phyloP scores from a whole-genome alignment of 2,888 invertebrate species.

The Aethes cnicana region DNA sequence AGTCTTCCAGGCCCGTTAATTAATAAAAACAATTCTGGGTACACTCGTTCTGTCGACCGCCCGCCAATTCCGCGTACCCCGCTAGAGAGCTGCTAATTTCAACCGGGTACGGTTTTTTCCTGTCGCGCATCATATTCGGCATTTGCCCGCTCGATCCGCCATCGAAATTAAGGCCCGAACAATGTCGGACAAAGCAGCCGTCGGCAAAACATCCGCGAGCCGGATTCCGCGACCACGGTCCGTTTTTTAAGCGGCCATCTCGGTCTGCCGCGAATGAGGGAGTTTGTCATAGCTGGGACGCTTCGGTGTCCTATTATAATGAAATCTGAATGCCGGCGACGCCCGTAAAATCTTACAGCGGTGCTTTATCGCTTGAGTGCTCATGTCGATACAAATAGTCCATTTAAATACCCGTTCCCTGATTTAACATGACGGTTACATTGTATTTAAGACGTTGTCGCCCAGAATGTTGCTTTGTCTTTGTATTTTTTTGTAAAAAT shows the following conservation, averaged over 20 bases:
- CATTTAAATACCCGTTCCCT: constrained; percentile 7
- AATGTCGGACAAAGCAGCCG: constrained; percentile 82
- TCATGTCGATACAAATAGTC: constrained; percentile 13
- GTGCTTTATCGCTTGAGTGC: constrained; percentile 29
- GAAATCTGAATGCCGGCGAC: constrained; percentile 61
- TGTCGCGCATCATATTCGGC: constrained; percentile 81
- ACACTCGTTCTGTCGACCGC: constrained; percentile 76
- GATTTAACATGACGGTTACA: constrained; percentile 12
- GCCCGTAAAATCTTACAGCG: constrained; percentile 54
- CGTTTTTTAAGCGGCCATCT: constrained; percentile 76
- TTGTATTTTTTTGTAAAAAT: too few species aligned
- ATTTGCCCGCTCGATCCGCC: constrained; percentile 79
- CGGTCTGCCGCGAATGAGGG: constrained; percentile 74
- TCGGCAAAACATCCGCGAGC: constrained; percentile 78
- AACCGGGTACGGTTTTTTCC: constrained; percentile 77
- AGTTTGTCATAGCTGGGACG: constrained; percentile 79
- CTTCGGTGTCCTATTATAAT: constrained; percentile 75
- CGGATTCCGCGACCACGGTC: constrained; percentile 74
- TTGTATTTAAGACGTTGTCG: constrained; percentile 26
- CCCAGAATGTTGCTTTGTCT: neutral
- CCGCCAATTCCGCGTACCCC: constrained; percentile 79
- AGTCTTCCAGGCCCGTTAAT: constrained; percentile 71
- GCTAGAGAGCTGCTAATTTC: constrained; percentile 82
- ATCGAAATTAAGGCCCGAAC: constrained; percentile 81
- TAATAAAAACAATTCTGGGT: constrained; percentile 79